phyloP scores from a whole-genome alignment of 2,888 invertebrate species.

The Octonoba sinensis region DNA sequence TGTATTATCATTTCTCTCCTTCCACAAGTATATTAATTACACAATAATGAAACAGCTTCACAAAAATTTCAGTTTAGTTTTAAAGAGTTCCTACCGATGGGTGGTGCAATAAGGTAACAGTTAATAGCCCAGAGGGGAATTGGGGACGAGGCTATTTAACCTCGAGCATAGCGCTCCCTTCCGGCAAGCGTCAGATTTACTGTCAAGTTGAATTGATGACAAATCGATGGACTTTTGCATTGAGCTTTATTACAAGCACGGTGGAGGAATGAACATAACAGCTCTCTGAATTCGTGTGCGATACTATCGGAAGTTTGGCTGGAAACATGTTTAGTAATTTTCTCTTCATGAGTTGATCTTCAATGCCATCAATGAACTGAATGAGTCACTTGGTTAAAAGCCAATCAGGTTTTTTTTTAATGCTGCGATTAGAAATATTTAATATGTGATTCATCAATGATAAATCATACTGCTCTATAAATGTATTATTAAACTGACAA shows the following conservation, averaged over 20 bases:
- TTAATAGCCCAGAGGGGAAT: constrained; percentile 53
- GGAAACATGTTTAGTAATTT: too few species aligned
- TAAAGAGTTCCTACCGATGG: constrained; percentile 1
- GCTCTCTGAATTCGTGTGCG: too few species aligned
- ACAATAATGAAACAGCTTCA: constrained; percentile 30
- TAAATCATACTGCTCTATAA: too few species aligned
- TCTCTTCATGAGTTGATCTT: too few species aligned
- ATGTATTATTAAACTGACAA: too few species aligned
- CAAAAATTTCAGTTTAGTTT: constrained; percentile 23
- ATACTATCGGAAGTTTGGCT: too few species aligned
- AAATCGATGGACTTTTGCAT: constrained; percentile 57
- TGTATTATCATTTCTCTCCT: neutral
- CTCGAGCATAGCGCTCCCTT: constrained; percentile 42
- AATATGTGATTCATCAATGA: too few species aligned
- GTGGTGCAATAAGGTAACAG: constrained; percentile 36
- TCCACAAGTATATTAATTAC: constrained; percentile 39
- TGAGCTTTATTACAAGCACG: constrained; percentile 21
- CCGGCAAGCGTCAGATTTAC: constrained; percentile 48
- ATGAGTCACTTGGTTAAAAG: too few species aligned
- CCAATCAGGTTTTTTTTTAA: too few species aligned
- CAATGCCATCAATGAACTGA: too few species aligned
- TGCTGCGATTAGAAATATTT: too few species aligned
- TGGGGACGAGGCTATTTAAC: constrained; percentile 61
- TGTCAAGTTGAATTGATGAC: constrained; percentile 54
- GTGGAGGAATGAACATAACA: neutral